Evolutionary conservation across 2,888 invertebrate species (phyloP).

Genomic region (Drosophila limbata): DNA sequence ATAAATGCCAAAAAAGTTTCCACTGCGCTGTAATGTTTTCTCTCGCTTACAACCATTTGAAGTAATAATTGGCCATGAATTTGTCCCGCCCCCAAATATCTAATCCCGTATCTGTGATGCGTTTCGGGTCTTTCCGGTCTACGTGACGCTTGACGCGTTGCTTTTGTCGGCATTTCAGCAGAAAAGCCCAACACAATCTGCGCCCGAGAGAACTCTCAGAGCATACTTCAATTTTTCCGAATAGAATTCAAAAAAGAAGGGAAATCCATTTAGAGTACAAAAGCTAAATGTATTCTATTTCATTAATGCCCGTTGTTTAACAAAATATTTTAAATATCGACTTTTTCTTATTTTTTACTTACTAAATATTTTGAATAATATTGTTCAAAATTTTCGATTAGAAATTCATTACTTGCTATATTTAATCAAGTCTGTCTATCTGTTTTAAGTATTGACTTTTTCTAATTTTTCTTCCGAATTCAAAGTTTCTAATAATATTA

Average conservation of each 20-base stretch:
- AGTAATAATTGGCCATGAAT: background rate
- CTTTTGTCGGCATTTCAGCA: constrained; percentile 8
- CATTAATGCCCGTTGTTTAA: too few species aligned
- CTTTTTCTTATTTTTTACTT: background rate
- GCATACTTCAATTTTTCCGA: constrained; percentile 14
- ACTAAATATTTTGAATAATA: too few species aligned
- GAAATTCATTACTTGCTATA: too few species aligned
- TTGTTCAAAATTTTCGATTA: too few species aligned
- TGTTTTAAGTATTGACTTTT: too few species aligned
- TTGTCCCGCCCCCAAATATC: constrained; percentile 5
- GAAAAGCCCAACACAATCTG: background rate
- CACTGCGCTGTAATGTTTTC: constrained; percentile 12
- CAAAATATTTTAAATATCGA: too few species aligned
- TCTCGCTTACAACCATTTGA: constrained; percentile 7
- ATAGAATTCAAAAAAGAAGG: constrained; percentile 6
- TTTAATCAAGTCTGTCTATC: too few species aligned
- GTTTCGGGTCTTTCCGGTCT: constrained; percentile 47
- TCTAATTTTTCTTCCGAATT: too few species aligned
- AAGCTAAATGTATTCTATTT: too few species aligned
- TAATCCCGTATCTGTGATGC: constrained; percentile 31
- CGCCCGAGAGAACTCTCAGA: constrained; percentile 18
- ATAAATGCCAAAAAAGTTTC: constrained; percentile 5
- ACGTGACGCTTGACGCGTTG: constrained; percentile 68
- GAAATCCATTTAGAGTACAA: background rate
- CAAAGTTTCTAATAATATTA: too few species aligned